A percentile compares a stretch with the other conserved stretches of the same genome.
Conservation (phyloP, 2,888 invertebrate genomes). For the Agonopterix heracliana region DNA sequence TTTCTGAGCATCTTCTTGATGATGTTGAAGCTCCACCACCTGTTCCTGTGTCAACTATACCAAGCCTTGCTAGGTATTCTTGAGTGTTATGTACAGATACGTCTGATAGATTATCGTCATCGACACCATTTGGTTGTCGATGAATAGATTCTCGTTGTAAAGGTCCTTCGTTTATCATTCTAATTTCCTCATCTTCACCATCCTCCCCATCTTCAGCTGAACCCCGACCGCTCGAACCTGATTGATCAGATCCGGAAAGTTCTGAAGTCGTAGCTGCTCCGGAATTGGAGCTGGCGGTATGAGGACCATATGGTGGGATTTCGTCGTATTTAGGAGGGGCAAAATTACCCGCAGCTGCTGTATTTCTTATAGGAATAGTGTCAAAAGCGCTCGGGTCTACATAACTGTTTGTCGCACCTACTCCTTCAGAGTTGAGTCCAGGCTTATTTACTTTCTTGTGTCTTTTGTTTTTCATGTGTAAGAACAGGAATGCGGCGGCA, state of each 20-base stretch:
- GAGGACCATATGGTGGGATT: constrained; percentile 89
- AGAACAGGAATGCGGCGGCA: constrained; percentile 88
- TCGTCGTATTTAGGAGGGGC: constrained; percentile 95
- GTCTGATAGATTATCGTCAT: constrained; percentile 87
- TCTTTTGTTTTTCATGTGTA: constrained; percentile 88
- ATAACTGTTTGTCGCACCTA: constrained; percentile 87
- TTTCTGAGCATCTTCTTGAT: constrained; percentile 82
- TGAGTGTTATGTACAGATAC: constrained; percentile 95
- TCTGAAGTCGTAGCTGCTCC: constrained; percentile 92
- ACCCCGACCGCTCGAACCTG: constrained; percentile 96
- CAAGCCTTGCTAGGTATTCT: constrained; percentile 95
- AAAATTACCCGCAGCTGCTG: constrained; percentile 76
- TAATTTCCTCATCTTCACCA: constrained; percentile 96
- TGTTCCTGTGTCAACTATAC: constrained; percentile 90
- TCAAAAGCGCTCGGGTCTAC: constrained; percentile 93
- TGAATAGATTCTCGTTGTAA: constrained; percentile 84
- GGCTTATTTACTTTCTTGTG: constrained; percentile 88
- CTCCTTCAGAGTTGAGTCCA: constrained; percentile 83
- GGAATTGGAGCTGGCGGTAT: constrained; percentile 85
- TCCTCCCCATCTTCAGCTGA: constrained; percentile 96
- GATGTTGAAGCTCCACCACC: constrained; percentile 80
- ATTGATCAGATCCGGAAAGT: constrained; percentile 94
- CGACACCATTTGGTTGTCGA: constrained; percentile 72
- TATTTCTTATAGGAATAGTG: constrained; percentile 89
- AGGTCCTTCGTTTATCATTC: constrained; percentile 97